A percentile compares a stretch with the other conserved stretches of the same genome.
Conservation (phyloP, 2,888 invertebrate species). For the Catocala fraxini region DNA sequence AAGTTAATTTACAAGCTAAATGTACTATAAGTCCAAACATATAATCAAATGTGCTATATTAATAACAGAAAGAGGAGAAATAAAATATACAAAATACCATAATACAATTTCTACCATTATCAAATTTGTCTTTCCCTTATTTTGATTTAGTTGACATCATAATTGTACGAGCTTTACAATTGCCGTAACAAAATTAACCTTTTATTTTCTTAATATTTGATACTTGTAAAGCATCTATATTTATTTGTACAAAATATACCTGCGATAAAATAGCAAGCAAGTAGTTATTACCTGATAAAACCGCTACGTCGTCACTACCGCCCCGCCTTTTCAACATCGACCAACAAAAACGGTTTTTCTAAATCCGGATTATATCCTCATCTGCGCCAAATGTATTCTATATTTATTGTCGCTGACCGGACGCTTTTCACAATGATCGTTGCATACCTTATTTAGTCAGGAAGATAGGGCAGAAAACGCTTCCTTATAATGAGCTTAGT, state of each 20-base stretch:
- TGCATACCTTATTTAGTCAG: constrained; percentile 60
- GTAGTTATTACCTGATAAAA: neutral
- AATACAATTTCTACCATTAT: no score
- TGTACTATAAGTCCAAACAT: no score
- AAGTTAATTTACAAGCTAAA: no score
- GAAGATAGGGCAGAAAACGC: constrained; percentile 63
- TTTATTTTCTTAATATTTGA: no score
- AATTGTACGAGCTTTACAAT: no score
- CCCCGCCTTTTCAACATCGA: constrained; percentile 49
- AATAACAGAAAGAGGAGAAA: no score
- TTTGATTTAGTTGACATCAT: no score
- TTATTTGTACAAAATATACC: neutral
- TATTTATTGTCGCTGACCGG: constrained; percentile 81
- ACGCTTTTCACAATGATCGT: constrained; percentile 75
- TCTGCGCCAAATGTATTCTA: constrained; percentile 76
- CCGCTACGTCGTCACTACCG: constrained; percentile 36
- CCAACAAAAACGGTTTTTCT: constrained; percentile 63
- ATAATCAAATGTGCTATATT: no score
- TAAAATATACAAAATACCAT: no score
- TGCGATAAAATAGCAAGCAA: neutral
- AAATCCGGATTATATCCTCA: constrained; percentile 81
- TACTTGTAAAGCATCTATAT: no score
- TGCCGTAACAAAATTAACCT: no score
- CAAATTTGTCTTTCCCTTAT: no score
- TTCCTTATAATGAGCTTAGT: constrained; percentile 64